These are phyloP conservation scores for Calephelis virginiensis DNA, from an alignment of 1,140 invertebrate species.

Conservation along the genomic window DNA sequence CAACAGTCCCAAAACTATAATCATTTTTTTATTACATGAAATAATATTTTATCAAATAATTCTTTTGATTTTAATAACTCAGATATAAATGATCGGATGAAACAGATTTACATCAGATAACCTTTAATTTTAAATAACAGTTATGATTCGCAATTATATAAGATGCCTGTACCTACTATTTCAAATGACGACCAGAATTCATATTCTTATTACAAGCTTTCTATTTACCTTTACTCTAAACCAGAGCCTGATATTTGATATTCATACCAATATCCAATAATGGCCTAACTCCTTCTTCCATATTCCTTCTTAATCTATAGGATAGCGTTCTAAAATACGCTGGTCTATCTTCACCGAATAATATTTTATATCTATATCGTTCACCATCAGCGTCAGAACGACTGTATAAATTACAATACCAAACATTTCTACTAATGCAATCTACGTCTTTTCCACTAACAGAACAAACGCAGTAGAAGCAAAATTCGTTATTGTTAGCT, in stretches of 20 bases:
- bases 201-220: no score
- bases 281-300: slow-evolving; percentile 54
- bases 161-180: no score
- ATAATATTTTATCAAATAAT: no score
- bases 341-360: slow-evolving; percentile 55
- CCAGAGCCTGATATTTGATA: not conserved
- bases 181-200: not conserved
- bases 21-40: no score
- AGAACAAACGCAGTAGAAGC: slow-evolving; percentile 59
- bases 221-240: no score
- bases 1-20: slow-evolving; percentile 4
- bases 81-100: no score
- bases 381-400: slow-evolving; percentile 32
- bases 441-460: slow-evolving; percentile 30
- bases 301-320: slow-evolving; percentile 54
- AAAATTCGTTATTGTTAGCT: slow-evolving; percentile 41
- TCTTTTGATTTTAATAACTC: no score
- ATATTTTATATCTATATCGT: slow-evolving; percentile 40
- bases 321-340: slow-evolving; percentile 56
- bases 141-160: no score
- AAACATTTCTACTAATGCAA: slow-evolving; percentile 48
- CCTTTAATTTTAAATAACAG: no score
- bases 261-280: slow-evolving; percentile 54
- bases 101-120: no score
- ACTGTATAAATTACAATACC: slow-evolving; percentile 56